Base-by-base conservation (phyloP, 2,113 vertebrate species). In the Columba livia region DNA sequence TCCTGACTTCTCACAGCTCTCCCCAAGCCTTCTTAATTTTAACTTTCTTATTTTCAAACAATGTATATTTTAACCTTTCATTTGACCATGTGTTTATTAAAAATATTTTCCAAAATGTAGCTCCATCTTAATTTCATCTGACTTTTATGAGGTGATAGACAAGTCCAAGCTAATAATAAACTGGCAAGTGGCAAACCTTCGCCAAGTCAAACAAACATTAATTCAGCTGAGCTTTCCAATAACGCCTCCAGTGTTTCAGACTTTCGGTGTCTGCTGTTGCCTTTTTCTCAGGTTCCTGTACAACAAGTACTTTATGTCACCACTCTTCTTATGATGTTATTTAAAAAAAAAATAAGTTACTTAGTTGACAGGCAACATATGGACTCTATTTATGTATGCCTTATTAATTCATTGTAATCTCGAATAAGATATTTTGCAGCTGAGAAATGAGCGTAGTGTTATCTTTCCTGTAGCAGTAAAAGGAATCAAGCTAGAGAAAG, bases 281-380 rank as follows among this genome's bases (percentile, higher is more conserved):
- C 40, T 90, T 84, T 80, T 79, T 47, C 47, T 80, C 74, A 83
- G 56, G 80, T 71, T 75, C 38, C 40, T 89, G 89, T 93, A 60
- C 48, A 73, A 19, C 21, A 61, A 16, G 18, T 23, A 9, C 12
- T 42, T 36, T 57, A 29, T 60, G 60, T 89, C n/a, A 74, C 48
- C 3, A 5, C n/a, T 78, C 13, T 7, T 9, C 26, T 85, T 61
- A 29, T 12, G 24, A n/a, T 31, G 56, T 58, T 79, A 21, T 73
- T 85, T 90, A 67, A 42, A 34, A 75, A 75, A 34, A 34, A 53
- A 66, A 10, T 13, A 56, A 15, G 25, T 58, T 67, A 40, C 25
- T 81, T 85, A 9, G 23, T 54, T 69, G 48, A 47, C 83, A 79
- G 67, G 64, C 31, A 90, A 40, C 17, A 36, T 14, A 6, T 18